Conservation (phyloP, 2,113 vertebrate species). For the Pampusana beccarii region DNA sequence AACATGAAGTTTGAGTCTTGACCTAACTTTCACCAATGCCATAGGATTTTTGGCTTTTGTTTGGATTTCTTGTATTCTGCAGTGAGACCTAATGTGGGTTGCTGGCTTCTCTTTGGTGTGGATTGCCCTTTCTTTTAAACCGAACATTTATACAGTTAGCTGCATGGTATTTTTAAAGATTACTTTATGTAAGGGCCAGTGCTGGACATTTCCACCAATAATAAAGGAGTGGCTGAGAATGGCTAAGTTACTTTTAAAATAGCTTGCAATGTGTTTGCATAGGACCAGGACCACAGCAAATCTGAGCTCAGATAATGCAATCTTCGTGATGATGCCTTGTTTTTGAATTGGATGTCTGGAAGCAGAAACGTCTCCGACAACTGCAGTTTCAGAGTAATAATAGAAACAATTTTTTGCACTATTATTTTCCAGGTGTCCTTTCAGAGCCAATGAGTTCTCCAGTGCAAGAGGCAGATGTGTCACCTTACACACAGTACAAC, state of each 20-base stretch:
- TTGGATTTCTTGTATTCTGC: background rate
- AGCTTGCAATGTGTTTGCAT: background rate
- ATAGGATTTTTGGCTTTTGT: background rate
- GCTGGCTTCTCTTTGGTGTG: background rate
- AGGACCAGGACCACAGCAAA: background rate
- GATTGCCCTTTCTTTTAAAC: background rate
- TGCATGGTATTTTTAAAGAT: background rate
- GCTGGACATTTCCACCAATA: background rate
- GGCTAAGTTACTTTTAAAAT: background rate
- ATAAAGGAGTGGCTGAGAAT: background rate
- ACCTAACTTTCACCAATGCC: background rate
- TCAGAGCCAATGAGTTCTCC: constrained; percentile 86
- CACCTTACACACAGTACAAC: constrained; percentile 84
- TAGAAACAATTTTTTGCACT: background rate
- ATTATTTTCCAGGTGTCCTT: constrained; percentile 82
- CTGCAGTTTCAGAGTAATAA: background rate
- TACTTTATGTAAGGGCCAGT: background rate
- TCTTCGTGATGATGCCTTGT: background rate
- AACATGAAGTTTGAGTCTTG: background rate
- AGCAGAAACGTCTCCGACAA: background rate
- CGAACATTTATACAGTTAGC: background rate
- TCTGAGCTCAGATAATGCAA: background rate
- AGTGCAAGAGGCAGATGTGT: constrained; percentile 85
- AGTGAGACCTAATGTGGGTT: background rate
- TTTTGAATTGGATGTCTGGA: background rate